phyloP scores from a whole-genome alignment of 1,140 invertebrate species.

The Trigoniulus corallinus region DNA sequence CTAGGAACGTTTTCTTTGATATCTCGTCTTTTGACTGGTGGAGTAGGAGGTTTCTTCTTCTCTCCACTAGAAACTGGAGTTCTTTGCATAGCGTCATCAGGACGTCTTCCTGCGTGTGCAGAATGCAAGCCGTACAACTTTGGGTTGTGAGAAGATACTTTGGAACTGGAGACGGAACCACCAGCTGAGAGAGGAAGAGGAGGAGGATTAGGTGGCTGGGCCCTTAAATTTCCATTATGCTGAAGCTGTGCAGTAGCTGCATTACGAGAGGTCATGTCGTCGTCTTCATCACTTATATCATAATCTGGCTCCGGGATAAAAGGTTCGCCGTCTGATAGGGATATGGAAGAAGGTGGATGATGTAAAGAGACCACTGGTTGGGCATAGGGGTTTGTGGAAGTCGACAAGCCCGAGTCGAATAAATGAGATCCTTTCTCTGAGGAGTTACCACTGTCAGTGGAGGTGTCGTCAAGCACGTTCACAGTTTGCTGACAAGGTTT shows the following conservation, averaged over 20 bases:
- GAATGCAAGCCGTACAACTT: background rate
- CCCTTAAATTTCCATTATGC: too few relatives aligned
- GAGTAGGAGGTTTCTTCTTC: background rate
- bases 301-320: conserved; percentile 80
- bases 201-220: background rate
- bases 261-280: background rate
- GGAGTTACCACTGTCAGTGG: conserved; percentile 1
- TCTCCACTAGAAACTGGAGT: background rate
- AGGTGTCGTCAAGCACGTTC: background rate
- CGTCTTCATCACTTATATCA: conserved; percentile 26
- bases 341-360: background rate
- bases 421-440: conserved; percentile 1
- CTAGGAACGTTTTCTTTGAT: too few relatives aligned
- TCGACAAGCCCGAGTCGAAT: background rate
- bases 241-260: background rate
- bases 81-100: too few relatives aligned
- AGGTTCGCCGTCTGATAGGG: conserved; percentile 25
- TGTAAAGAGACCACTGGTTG: background rate
- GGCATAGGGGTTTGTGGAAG: conserved; percentile 1
- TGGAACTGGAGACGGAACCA: too few relatives aligned
- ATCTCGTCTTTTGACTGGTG: background rate
- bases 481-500: background rate
- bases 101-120: background rate
- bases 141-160: background rate
- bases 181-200: background rate